Evolutionary conservation across 2,888 invertebrate species (phyloP), one percentile per base, ranked within the genome.

Genomic region (Mycalesis mineus): DNA sequence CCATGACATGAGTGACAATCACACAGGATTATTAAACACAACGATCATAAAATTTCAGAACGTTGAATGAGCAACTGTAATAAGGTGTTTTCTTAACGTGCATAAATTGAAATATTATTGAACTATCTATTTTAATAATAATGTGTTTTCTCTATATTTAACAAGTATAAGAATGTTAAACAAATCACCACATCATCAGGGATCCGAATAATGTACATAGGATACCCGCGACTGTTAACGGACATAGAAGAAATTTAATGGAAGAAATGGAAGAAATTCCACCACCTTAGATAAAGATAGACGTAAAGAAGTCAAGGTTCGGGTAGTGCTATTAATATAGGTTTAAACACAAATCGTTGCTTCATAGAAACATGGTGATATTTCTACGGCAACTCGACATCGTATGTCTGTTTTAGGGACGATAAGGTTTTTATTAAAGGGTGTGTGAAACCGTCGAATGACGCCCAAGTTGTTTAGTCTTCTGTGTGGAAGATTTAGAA

Each of bases 271-370:
- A 85, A 85, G 75, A 81, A 70, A 76, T 71, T 80, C 88, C 88
- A 68, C 84, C 88, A 89, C 88, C 88, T 81, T 84, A 86, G 82
- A 81, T 82, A 86, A 72, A 85, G 80, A 80, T 75, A 66, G 58
- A 47, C 53, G 22, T 42, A 54, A 64, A 53, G 53, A 49, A 49
- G 51, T 52, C 47, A 47, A 71, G 77, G 75, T 70, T 68, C 67
- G 80, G 82, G 78, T 55, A 60, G 66, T 68, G 67, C 65, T 60
- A 68, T 65, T 64, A 65, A 64, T 68, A 62, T 53, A 59, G 65
- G 57, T 58, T 60, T 51, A 52, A 15, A 22, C 36, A 37, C 15
- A 48, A 36, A 31, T 8, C 14, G 33, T 52, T 58, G 62, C 62
- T 60, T 59, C 48, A 40, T 56, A 60, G 39, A 60, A 60, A 51